A percentile compares a stretch with the other conserved stretches of the same genome.
These are phyloP conservation scores for Hemicrepidius hirtus DNA, from an alignment of 2,888 invertebrate genomes.

Conservation along the genomic window DNA sequence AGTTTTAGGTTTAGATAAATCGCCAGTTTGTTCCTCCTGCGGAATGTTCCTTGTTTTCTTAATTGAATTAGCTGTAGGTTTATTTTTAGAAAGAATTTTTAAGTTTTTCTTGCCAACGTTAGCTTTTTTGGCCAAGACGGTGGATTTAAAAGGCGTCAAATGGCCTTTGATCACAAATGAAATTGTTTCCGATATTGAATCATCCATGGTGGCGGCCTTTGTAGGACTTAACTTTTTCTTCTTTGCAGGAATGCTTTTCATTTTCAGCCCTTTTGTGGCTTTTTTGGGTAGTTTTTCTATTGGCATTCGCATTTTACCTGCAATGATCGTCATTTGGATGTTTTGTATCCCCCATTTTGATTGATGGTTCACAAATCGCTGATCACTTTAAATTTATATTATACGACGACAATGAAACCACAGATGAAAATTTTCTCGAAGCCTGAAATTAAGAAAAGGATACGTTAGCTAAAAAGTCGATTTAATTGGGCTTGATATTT, in stretches of 20 bases:
- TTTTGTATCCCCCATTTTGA: constrained; percentile 16
- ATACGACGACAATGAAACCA: no score
- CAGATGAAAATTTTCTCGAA: not conserved
- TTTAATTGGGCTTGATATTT: constrained; percentile 13
- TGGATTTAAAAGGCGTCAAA: constrained; percentile 64
- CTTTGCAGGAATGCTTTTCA: constrained; percentile 57
- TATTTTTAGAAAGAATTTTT: constrained; percentile 63
- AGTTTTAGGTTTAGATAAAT: constrained; percentile 16
- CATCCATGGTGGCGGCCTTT: constrained; percentile 63
- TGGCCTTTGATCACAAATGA: constrained; percentile 70
- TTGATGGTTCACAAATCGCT: not conserved
- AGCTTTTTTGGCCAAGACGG: constrained; percentile 55
- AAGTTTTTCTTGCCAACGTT: constrained; percentile 57
- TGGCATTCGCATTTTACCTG: constrained; percentile 51
- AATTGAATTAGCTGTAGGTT: not conserved
- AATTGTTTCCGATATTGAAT: constrained; percentile 69
- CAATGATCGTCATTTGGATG: constrained; percentile 25
- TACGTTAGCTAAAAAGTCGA: not conserved
- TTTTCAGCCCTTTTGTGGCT: constrained; percentile 53
- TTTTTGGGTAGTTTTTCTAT: constrained; percentile 52
- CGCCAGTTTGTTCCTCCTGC: not conserved
- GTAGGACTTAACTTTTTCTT: constrained; percentile 61
- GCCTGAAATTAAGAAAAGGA: constrained; percentile 3
- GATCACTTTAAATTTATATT: no score
- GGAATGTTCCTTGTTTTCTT: not conserved